Evolutionary conservation across 1,140 invertebrate genomes (phyloP), one percentile per base, ranked within the genome.

Genomic region (Drosophila kurseongensis): DNA sequence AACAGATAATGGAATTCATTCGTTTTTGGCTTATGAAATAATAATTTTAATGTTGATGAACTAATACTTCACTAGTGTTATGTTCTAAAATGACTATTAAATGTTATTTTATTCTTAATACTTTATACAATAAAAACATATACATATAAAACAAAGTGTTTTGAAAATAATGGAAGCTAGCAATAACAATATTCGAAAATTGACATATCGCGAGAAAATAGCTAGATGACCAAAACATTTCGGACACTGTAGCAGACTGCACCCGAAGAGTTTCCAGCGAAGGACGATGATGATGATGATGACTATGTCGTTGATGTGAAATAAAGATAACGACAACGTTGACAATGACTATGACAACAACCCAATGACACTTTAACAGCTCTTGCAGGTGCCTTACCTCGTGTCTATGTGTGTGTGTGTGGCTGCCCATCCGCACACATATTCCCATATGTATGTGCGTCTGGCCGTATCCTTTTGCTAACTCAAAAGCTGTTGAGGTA

Each of bases 241-340:
- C 42, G 38, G 27, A 54, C 61, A 38, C 16, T 23, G 59, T 27
- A 36, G 10, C 35, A 44, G 32, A 61, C 58, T 79, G 76, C 67
- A 72, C 6, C 47, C 58, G 41, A 56, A 57, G 67, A 71, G 51
- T 69, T 69, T 68, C 36, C 42, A 69, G 27, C 48, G 18, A 38
- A 51, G 16, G 78, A 61, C 61, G 44, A 60, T 66, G 61, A 63
- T 63, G 75, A 78, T 79, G 83, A 79, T 88, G 79, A 88, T 83
- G 83, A 86, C 83, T 82, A 86, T 86, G 83, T 88, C 84, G 83
- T 86, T 86, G 83, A 86, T 86, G 83, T 79, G 84, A 88, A 88
- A 86, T 86, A 86, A 86, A 86, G 83, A 86, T 86, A 86, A 86
- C 84, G 83, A 83, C 83, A 88, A 88, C 83, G 83, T 88, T 86